These are phyloP conservation scores for Dicentrarchus labrax DNA, from an alignment of 2,113 vertebrate species.

Conservation along the genomic window DNA sequence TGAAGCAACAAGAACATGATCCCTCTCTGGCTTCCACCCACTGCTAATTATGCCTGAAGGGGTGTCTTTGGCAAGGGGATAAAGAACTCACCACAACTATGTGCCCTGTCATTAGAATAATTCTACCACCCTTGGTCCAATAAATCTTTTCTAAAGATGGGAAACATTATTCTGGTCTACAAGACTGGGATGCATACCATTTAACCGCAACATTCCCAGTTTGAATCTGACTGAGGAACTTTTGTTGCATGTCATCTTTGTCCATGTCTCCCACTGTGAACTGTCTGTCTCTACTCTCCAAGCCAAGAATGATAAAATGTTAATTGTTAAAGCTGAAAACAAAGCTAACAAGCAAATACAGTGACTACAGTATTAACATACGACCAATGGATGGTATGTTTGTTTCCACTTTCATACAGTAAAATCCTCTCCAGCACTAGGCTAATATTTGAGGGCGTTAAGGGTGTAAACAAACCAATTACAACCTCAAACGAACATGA, in stretches of 20 bases:
- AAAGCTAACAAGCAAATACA: background rate
- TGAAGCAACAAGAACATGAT: background rate
- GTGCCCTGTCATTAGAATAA: background rate
- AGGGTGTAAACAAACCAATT: constrained; percentile 60
- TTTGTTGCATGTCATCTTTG: background rate
- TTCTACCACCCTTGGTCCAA: background rate
- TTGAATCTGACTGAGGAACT: background rate
- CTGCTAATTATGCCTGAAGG: background rate
- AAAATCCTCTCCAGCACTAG: background rate
- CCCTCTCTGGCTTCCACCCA: background rate
- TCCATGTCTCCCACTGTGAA: too few species aligned
- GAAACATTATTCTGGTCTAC: background rate
- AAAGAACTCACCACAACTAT: background rate
- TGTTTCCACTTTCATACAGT: background rate
- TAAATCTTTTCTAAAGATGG: background rate
- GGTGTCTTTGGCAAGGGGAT: background rate
- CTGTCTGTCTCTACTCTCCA: background rate
- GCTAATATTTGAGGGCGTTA: constrained; percentile 11
- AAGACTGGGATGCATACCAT: background rate
- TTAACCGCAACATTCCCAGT: background rate
- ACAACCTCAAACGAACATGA: constrained; percentile 30
- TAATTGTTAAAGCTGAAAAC: background rate
- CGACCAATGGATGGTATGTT: background rate
- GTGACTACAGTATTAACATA: background rate
- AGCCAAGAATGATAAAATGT: background rate